Conservation (phyloP, 2,113 vertebrate genomes). For the Plecturocebus donacophilus region DNA sequence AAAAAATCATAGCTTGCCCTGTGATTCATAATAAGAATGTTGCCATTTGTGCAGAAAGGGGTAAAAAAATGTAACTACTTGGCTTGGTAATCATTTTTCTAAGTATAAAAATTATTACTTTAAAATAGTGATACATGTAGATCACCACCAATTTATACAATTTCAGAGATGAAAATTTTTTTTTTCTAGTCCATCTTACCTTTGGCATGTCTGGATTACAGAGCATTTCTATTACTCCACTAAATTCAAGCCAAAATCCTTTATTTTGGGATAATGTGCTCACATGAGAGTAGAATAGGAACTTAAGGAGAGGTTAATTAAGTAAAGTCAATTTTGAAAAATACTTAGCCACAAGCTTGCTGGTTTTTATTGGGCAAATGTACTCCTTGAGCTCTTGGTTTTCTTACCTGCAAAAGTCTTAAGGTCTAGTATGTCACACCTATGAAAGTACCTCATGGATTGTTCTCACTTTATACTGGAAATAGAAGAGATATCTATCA, state of each 20-base stretch:
- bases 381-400: neutral
- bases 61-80: constrained; percentile 5
- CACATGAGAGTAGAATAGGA: neutral
- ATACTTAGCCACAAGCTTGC: neutral
- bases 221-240: neutral
- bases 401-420: neutral
- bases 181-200: neutral
- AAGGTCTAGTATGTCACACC: neutral
- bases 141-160: neutral
- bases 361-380: neutral
- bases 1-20: neutral
- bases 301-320: neutral
- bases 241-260: neutral
- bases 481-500: neutral
- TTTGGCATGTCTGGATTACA: neutral
- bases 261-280: neutral
- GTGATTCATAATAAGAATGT: neutral
- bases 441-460: neutral
- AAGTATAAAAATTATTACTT: neutral
- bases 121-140: neutral
- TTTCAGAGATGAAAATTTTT: neutral
- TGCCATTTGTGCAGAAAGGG: neutral
- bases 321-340: neutral
- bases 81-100: constrained; percentile 43
- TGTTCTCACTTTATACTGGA: neutral